phyloP scores from a whole-genome alignment of 2,113 vertebrate genomes.

The Bungarus multicinctus region DNA sequence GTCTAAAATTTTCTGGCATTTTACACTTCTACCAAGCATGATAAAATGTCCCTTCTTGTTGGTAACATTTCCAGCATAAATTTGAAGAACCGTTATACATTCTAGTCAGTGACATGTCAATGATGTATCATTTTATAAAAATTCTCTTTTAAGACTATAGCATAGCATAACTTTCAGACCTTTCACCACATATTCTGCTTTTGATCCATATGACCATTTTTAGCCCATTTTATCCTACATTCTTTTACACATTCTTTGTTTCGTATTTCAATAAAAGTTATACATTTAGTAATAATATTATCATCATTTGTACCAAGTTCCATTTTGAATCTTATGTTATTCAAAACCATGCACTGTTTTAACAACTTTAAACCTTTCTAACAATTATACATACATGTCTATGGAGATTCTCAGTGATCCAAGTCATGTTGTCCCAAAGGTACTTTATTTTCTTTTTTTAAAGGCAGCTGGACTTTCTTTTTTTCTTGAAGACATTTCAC shows the following conservation, averaged over 20 bases:
- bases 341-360: not conserved
- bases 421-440: not conserved
- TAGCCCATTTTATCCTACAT: not conserved
- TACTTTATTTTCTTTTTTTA: not conserved
- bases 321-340: not conserved
- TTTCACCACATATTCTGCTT: not conserved
- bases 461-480: not conserved
- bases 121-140: not conserved
- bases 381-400: not conserved
- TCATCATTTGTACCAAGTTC: not conserved
- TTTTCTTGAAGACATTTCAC: not conserved
- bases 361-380: not conserved
- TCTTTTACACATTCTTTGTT: not conserved
- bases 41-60: not conserved
- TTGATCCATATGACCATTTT: not conserved
- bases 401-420: not conserved
- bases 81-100: not conserved
- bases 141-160: not conserved
- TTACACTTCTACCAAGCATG: not conserved
- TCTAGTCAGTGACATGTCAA: not conserved
- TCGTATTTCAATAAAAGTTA: not conserved
- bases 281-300: not conserved
- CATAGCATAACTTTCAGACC: not conserved
- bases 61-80: not conserved
- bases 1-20: not conserved